Evolutionary conservation across 2,888 invertebrate species (phyloP), one percentile per base, ranked within the genome.

Genomic region (Pachymerium ferrugineum): DNA sequence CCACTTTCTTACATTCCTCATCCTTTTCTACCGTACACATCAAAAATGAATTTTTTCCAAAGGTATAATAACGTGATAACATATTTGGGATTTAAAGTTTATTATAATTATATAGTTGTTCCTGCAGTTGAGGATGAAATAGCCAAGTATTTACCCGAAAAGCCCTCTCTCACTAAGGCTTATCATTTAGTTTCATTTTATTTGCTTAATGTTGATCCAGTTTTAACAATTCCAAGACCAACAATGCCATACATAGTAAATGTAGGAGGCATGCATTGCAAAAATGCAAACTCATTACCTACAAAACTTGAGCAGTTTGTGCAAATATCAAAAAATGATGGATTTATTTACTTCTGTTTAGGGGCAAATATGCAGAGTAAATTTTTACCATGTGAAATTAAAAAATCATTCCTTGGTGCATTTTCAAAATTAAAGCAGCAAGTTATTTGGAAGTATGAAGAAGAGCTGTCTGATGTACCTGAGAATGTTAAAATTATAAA

Each of bases 241-340:
- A 16, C 30, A 10, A 75, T 75, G 74, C 74, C 74, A 2, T 19
- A 74, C 19, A 14, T 74, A 0, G 35, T 69, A 6, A 70, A 75
- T 12, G 68, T 74, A 28, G 75, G 75, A 67, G 75, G 74, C 10
- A 74, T 75, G 72, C 75, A 75, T 28, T 75, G 75, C 35, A 19
- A 30, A n/a, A 8, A 33, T 0, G 74, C 72, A 22, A 28, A 74
- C 35, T 19, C 33, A 42, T 54, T 75, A 12, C 74, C 75, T 19
- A 47, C 38, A 42, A 42, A 72, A 25, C 42, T 72, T 16, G 72
- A 72, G 10, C 25, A 38, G 3, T 72, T 72, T 28, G 30, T 42
- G 3, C 10, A 38, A 19, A 3, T 3, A 3, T 70, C 70, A 1
- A 22, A 33, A 10, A n/a, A 72, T 5, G n/a, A 10, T 19, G 72